Base-by-base conservation (phyloP, 2,888 invertebrate genomes). In the Lissonota sp. region DNA sequence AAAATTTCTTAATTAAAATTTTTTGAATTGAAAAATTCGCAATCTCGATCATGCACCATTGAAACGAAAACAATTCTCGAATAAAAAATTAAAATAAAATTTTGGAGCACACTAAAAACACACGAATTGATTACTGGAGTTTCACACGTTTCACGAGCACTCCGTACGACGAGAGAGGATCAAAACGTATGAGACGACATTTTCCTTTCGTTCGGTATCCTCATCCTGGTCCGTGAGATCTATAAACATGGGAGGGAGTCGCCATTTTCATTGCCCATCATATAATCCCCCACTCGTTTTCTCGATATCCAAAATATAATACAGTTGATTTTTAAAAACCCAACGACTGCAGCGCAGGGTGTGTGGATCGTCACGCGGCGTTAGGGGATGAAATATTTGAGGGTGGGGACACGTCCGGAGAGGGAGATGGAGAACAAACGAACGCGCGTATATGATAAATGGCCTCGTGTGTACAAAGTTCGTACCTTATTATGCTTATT, bases 401-500 rank as follows among this genome's bases (percentile, higher is more conserved):
- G 26, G 39, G 10, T 8, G 40, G 26, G 10, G 37, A 26, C 37
- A 26, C 37, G 78, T 63, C 49, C 51, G 64, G 69, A 78, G 46
- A 44, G 63, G 42, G 44, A 49, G 69, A 78, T 46, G 51, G 63
- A 46, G 44, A 46, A 49, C 64, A 66, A 58, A 8, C 60, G 55
- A n/a, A 14, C 69, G 12, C 14, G 42, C 46, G 46, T 12, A 64
- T 14, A 64, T 67, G 46, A 49, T 70, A 69, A 63, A 63, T 55
- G 40, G 62, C 60, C 51, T 37, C 46, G 39, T 63, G 51, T 12
- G 71, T 42, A 26, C 40, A 78, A 49, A 71, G 39, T 49, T 84
- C 88, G 88, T 91, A 89, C 91, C 90, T 91, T 91, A 91, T 91
- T 91, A 63, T 64, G 88, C 91, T 91, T 91, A 88, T 92, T 89